Base-by-base conservation (phyloP, 2,888 invertebrate species). In the Tiliacea aurago region DNA sequence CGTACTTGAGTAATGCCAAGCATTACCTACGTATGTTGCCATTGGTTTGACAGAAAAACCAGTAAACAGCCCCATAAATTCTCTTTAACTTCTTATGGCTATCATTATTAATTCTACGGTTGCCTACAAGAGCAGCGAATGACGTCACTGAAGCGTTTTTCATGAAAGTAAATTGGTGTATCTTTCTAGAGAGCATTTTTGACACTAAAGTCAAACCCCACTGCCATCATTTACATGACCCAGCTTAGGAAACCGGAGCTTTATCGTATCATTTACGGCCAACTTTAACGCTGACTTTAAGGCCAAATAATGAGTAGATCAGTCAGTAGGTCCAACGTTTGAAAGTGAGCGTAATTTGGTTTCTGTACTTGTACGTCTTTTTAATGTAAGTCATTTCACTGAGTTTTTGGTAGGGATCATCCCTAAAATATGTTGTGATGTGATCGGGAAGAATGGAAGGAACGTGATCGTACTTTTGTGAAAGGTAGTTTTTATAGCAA, bases 331-430 rank as follows among this genome's bases (percentile, higher is more conserved):
- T 10, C 33, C 64, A 61, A 61, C 58, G 70, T 74, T 83, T 76
- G 76, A 80, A 81, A 85, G 76, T 69, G 72, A 83, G 41, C 63
- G 70, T 84, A 84, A 87, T 86, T 83, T 73, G 66, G 76, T 81
- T 85, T 80, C 71, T 71, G 68, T 61, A 61, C 61, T 70, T 71
- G 68, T 61, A 61, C 61, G 41, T 70, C 65, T 72, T 69, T 75
- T 78, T 76, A 79, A 70, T 67, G 69, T 71, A 63, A 73, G 73
- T 76, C 72, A 81, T 86, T 86, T 75, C 58, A 66, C 47, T 10
- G 59, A 64, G 33, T 70, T 80, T 78, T 71, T 68, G 49, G 28
- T 37, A 61, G 56, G 78, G 73, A 73, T 76, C 75, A 70, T 61
- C 76, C 68, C 7, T 72, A 56, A 58, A 73, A 59, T 77, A 84